These are phyloP conservation scores for Parapsyche elsis DNA, from an alignment of 1,140 invertebrate species.

Conservation along the genomic window DNA sequence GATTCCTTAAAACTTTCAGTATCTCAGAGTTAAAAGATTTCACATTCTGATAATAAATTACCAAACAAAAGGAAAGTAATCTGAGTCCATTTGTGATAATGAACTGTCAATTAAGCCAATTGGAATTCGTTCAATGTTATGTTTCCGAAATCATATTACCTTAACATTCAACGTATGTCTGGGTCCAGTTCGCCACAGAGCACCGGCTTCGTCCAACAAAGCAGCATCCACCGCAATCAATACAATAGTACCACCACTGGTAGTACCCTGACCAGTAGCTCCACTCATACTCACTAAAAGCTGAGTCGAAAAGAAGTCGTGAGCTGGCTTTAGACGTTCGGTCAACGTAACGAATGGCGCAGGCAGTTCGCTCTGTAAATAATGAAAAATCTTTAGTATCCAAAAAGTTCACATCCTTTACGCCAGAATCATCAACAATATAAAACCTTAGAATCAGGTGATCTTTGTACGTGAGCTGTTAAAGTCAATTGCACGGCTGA, in stretches of 20 bases:
- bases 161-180: constrained; percentile 72
- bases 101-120: neutral
- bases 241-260: constrained; percentile 63
- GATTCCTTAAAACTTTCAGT: too few species aligned
- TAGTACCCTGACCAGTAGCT: constrained; percentile 51
- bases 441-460: constrained; percentile 50
- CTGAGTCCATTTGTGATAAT: too few species aligned
- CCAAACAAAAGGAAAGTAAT: too few species aligned
- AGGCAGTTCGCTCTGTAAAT: constrained; percentile 52
- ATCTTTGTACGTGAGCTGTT: constrained; percentile 68
- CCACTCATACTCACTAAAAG: constrained; percentile 72
- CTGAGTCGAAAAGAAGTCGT: constrained; percentile 81
- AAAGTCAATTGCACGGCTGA: constrained; percentile 75
- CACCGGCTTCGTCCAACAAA: constrained; percentile 73
- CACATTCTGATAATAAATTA: too few species aligned
- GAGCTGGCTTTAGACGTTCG: constrained; percentile 75
- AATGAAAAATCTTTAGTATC: neutral
- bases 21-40: too few species aligned
- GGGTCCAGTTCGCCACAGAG: constrained; percentile 77
- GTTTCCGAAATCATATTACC: constrained; percentile 53
- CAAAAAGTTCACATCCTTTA: too few species aligned
- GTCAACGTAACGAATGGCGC: constrained; percentile 62
- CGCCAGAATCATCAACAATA: neutral
- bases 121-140: neutral
- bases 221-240: constrained; percentile 73